Conservation (phyloP, 2,113 vertebrate species). For the Beaufortia kweichowensis region DNA sequence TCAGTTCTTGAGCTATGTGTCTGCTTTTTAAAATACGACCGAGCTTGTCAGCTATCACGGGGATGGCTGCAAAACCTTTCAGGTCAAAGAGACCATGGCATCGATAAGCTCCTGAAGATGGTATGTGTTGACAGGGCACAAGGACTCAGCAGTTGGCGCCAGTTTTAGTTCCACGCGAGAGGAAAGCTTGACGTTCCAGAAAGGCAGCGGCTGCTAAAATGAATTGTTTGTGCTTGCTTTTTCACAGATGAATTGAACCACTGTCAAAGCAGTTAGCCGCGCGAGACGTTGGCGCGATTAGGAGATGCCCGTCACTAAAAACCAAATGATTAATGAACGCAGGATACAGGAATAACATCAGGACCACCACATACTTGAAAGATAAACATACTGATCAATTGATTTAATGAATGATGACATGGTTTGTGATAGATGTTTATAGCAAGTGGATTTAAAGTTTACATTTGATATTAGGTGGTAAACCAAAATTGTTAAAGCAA, state of each 20-base stretch:
- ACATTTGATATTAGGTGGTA: too few relatives aligned
- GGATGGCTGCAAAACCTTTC: not conserved
- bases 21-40: not conserved
- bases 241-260: conserved; percentile 6
- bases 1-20: not conserved
- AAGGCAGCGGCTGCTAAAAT: not conserved
- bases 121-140: not conserved
- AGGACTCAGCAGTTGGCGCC: conserved; percentile 20
- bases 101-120: not conserved
- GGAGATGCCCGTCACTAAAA: not conserved
- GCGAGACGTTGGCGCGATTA: not conserved
- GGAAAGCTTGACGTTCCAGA: not conserved
- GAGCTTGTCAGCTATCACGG: conserved; percentile 1
- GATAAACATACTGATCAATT: not conserved
- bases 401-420: not conserved
- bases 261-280: conserved; percentile 17
- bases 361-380: not conserved
- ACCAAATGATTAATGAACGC: not conserved
- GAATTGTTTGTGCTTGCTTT: not conserved
- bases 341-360: not conserved
- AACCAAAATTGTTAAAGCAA: too few relatives aligned
- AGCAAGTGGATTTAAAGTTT: not conserved
- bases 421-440: not conserved
- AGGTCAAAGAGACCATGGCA: conserved; percentile 16
- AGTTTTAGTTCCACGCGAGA: conserved; percentile 15